Evolutionary conservation across 1,140 invertebrate genomes (phyloP).

Genomic region (Zaprionus nigranus): DNA sequence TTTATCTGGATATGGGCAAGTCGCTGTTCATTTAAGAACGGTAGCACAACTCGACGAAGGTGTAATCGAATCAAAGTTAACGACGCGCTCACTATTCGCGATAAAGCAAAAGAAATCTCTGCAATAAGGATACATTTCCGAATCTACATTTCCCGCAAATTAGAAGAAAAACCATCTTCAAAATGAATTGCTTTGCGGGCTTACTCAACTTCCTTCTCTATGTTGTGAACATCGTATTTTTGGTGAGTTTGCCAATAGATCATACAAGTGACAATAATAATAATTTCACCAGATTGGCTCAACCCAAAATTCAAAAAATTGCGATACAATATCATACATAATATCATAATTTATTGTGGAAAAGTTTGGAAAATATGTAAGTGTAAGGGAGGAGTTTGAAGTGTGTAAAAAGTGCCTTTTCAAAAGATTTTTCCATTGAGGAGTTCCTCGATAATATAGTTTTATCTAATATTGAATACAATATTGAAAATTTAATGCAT

Average conservation of each 20-base stretch:
- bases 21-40: constrained; percentile 60
- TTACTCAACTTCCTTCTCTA: constrained; percentile 70
- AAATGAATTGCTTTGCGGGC: constrained; percentile 68
- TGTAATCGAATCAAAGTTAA: constrained; percentile 70
- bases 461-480: background rate
- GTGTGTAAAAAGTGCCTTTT: background rate
- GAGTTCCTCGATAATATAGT: background rate
- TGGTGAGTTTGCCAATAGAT: constrained; percentile 56
- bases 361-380: constrained; percentile 6
- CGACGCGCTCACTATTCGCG: constrained; percentile 66
- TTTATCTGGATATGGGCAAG: constrained; percentile 36
- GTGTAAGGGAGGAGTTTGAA: background rate
- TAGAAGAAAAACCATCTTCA: constrained; percentile 35
- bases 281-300: background rate
- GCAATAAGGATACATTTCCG: constrained; percentile 2
- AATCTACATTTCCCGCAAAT: background rate
- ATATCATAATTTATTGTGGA: constrained; percentile 3
- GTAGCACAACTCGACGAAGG: constrained; percentile 33
- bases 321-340: background rate
- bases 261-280: background rate
- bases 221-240: constrained; percentile 66
- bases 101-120: constrained; percentile 46
- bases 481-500: background rate
- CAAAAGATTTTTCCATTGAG: background rate
- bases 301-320: background rate